These are phyloP conservation scores for Sinelater perroti DNA, from an alignment of 2,888 invertebrate genomes.

Conservation along the genomic window DNA sequence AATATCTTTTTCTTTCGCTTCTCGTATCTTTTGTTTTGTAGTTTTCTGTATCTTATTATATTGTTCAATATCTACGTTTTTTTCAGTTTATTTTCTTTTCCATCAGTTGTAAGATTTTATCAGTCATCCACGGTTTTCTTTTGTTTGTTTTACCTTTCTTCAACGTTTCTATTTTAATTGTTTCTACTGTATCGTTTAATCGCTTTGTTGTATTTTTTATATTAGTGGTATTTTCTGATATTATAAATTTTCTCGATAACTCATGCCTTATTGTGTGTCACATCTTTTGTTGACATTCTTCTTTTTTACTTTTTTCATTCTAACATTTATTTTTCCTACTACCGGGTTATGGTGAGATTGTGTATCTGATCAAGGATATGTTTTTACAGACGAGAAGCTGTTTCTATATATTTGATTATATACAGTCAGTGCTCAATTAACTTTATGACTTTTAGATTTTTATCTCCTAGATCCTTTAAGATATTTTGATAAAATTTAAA, in stretches of 20 bases:
- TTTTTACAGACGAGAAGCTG: conserved; percentile 2
- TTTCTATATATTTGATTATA: conserved; percentile 1
- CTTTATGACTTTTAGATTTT: too few relatives aligned
- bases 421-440: too few relatives aligned
- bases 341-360: too few relatives aligned
- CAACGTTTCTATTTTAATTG: neutral
- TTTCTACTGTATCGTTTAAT: too few relatives aligned
- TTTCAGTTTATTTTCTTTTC: neutral
- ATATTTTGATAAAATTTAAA: too few relatives aligned
- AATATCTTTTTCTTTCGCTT: neutral
- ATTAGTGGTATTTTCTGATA: neutral
- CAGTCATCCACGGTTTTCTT: neutral
- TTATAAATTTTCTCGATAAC: neutral
- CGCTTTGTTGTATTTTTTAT: neutral
- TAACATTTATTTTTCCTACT: conserved; percentile 7
- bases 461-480: too few relatives aligned
- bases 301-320: conserved; percentile 7
- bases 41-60: conserved; percentile 6
- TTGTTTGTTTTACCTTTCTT: neutral
- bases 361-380: neutral
- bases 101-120: neutral
- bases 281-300: neutral
- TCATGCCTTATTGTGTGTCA: neutral
- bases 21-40: neutral
- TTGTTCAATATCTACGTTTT: conserved; percentile 2